These are phyloP conservation scores for Nyctalus aviator DNA, from an alignment of 2,797 vertebrate genomes.

Conservation along the genomic window DNA sequence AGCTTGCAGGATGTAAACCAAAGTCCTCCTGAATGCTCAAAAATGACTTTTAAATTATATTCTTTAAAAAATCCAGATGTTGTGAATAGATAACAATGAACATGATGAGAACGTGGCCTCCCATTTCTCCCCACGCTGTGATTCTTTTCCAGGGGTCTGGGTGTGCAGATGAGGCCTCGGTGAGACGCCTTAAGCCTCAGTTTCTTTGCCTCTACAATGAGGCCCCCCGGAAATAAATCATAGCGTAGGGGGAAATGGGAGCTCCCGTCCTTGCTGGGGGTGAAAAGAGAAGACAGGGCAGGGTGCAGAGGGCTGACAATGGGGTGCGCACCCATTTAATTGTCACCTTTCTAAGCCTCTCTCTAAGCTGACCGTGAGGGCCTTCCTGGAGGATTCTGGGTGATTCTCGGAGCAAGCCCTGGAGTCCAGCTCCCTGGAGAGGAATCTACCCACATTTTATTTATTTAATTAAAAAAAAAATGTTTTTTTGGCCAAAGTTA, in stretches of 20 bases:
- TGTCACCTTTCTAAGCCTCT: not conserved
- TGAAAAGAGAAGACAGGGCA: no score
- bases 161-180: no score
- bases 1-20: not conserved
- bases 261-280: no score
- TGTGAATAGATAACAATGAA: not conserved
- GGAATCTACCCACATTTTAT: not conserved
- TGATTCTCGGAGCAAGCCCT: not conserved
- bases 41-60: not conserved
- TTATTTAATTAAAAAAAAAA: not conserved
- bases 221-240: no score
- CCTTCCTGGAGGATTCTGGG: not conserved
- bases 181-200: no score
- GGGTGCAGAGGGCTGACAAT: not conserved
- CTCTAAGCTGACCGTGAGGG: not conserved
- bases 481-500: no score
- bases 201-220: no score
- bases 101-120: not conserved
- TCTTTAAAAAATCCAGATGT: constrained; percentile 9
- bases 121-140: not conserved
- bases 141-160: not conserved
- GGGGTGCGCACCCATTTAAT: not conserved
- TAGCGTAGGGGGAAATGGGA: no score
- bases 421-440: not conserved
- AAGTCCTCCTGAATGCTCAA: not conserved